phyloP scores from a whole-genome alignment of 1,140 invertebrate species.

The Sitophilus oryzae region DNA sequence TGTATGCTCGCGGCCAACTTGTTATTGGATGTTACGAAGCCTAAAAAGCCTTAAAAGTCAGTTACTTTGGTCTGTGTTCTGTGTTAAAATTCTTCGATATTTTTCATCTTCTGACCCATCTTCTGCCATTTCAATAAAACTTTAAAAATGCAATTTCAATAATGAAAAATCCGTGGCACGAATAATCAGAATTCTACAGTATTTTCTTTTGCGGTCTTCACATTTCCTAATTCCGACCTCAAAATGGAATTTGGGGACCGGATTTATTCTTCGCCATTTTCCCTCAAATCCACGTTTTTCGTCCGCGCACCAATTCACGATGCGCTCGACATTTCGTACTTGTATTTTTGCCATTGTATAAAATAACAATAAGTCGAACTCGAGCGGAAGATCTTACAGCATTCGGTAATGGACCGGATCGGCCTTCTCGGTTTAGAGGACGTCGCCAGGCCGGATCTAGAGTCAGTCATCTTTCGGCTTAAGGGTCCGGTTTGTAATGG shows the following conservation, averaged over 20 bases:
- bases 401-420: neutral
- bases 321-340: neutral
- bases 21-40: too few species aligned
- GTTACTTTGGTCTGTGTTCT: too few species aligned
- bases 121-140: too few species aligned
- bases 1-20: too few species aligned
- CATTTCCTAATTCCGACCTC: neutral
- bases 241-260: neutral
- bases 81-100: too few species aligned
- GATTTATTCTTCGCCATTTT: neutral
- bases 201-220: neutral
- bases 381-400: neutral
- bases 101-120: too few species aligned
- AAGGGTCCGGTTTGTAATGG: too few species aligned
- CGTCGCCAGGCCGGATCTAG: neutral
- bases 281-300: neutral
- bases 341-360: neutral
- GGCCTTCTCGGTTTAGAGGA: neutral
- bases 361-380: neutral
- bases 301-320: neutral
- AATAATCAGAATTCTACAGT: too few species aligned
- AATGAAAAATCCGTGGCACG: too few species aligned
- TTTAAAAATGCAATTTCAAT: too few species aligned
- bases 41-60: too few species aligned
- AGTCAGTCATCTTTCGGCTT: too few species aligned